These are phyloP conservation scores for Ariopsis seemanni DNA, from an alignment of 2,113 vertebrate genomes.

Conservation along the genomic window DNA sequence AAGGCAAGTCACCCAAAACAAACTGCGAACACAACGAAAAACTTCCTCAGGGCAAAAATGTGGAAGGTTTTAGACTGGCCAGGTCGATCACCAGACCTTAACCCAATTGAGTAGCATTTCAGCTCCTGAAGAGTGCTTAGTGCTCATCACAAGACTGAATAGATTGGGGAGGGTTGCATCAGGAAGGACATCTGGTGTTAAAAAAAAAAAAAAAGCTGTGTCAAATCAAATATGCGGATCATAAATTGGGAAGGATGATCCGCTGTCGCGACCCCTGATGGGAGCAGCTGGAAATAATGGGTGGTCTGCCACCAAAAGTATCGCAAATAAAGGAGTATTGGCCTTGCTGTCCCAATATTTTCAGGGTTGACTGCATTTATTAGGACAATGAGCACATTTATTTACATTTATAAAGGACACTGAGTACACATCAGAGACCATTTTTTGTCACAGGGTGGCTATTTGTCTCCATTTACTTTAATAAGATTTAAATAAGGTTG, in stretches of 20 bases:
- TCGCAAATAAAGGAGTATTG: not conserved
- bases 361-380: not conserved
- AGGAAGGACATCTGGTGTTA: too few relatives aligned
- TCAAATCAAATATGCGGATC: too few relatives aligned
- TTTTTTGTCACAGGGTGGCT: not conserved
- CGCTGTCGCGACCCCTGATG: too few relatives aligned
- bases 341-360: not conserved
- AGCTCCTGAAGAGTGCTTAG: too few relatives aligned
- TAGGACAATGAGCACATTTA: not conserved
- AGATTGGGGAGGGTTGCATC: too few relatives aligned
- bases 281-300: not conserved
- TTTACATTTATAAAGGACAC: not conserved
- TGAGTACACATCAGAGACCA: not conserved
- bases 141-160: too few relatives aligned
- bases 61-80: not conserved
- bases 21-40: not conserved
- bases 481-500: not conserved
- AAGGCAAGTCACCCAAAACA: not conserved
- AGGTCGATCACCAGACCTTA: not conserved
- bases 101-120: not conserved
- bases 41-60: not conserved
- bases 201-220: too few relatives aligned
- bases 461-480: not conserved
- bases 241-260: too few relatives aligned
- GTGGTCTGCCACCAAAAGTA: not conserved